These are phyloP conservation scores for Myotis findleyi DNA, from an alignment of 2,797 vertebrate species.

Conservation along the genomic window DNA sequence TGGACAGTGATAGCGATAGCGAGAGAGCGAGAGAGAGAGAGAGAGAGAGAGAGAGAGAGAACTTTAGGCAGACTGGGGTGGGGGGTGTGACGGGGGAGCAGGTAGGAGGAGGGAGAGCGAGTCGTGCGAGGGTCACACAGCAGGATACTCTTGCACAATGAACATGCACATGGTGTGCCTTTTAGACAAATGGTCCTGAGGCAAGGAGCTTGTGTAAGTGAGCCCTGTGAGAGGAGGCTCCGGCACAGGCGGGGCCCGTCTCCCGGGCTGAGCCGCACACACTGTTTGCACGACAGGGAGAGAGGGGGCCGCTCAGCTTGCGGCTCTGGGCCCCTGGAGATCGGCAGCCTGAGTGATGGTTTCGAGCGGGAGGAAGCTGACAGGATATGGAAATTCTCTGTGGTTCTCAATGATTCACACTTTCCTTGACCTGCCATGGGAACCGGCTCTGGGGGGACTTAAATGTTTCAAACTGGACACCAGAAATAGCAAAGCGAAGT, in stretches of 20 bases:
- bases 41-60: too few species aligned
- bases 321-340: background rate
- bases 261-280: background rate
- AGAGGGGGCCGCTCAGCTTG: background rate
- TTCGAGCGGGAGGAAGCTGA: background rate
- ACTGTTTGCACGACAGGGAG: background rate
- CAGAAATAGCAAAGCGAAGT: background rate
- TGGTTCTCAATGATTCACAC: constrained; percentile 48
- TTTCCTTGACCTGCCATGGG: background rate
- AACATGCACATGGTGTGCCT: background rate
- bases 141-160: background rate
- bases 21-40: background rate
- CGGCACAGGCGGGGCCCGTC: background rate
- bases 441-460: background rate
- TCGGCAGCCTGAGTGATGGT: background rate
- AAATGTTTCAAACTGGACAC: background rate
- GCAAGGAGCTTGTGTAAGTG: background rate
- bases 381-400: background rate
- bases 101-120: background rate
- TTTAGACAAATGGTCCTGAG: background rate
- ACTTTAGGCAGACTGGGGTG: too few species aligned
- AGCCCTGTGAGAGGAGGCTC: background rate
- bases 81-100: too few species aligned
- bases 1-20: background rate
- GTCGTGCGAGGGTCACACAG: background rate